phyloP scores from a whole-genome alignment of 1,140 invertebrate genomes.

The Berghia stephanieae region DNA sequence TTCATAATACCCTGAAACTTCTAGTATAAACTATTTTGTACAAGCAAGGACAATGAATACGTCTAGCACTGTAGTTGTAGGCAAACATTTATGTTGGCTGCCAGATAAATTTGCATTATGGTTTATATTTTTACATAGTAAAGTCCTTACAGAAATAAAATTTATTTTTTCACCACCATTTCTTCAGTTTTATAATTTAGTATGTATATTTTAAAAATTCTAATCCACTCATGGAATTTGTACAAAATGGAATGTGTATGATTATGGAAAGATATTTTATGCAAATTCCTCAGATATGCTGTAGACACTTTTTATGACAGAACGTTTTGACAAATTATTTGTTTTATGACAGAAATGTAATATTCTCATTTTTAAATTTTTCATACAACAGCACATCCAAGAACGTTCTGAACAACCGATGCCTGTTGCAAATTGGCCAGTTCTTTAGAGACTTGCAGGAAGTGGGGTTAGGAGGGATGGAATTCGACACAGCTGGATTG shows the following conservation, averaged over 20 bases:
- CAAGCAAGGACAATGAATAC: too few species aligned
- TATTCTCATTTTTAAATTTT: background rate
- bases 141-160: too few species aligned
- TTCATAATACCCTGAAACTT: too few species aligned
- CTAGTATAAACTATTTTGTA: too few species aligned
- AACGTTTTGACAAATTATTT: too few species aligned
- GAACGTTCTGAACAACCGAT: conserved; percentile 48
- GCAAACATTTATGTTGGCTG: background rate
- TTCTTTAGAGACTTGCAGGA: conserved; percentile 47
- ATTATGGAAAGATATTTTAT: background rate
- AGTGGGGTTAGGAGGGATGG: conserved; percentile 45
- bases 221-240: background rate
- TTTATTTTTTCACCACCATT: conserved; percentile 16
- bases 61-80: background rate
- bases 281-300: background rate
- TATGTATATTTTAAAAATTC: background rate
- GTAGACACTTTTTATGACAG: background rate
- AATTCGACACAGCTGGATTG: conserved; percentile 48
- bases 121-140: background rate
- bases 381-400: conserved; percentile 35
- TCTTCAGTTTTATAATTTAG: background rate
- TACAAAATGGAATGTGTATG: background rate
- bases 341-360: background rate
- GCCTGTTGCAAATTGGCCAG: conserved; percentile 49
- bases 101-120: background rate